These are phyloP conservation scores for Apeltes quadracus DNA, from an alignment of 2,113 vertebrate species.

Conservation along the genomic window DNA sequence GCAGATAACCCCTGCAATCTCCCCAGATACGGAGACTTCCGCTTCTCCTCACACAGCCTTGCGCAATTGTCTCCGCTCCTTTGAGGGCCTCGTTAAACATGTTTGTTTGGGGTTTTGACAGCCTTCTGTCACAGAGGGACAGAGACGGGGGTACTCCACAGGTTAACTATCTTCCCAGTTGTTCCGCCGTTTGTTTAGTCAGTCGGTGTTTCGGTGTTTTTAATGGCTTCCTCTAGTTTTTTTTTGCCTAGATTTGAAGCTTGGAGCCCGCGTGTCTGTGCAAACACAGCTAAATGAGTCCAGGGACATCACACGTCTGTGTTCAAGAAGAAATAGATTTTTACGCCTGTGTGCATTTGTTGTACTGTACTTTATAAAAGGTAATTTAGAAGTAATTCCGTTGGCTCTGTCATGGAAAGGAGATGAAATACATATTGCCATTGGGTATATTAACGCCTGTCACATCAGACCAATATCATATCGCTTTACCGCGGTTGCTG, in stretches of 20 bases:
- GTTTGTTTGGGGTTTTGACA: conserved; percentile 80
- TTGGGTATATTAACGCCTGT: conserved; percentile 73
- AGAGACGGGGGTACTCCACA: conserved; percentile 49
- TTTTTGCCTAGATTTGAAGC: conserved; percentile 42
- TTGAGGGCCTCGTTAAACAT: conserved; percentile 77
- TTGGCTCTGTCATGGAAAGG: conserved; percentile 67
- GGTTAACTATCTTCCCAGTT: conserved; percentile 58
- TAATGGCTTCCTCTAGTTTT: conserved; percentile 69
- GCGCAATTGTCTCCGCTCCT: conserved; percentile 68
- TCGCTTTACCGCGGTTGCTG: conserved; percentile 51
- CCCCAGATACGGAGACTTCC: conserved; percentile 62
- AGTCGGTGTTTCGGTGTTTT: conserved; percentile 60
- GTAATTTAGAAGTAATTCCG: conserved; percentile 71
- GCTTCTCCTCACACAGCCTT: conserved; percentile 53
- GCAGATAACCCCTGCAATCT: conserved; percentile 76
- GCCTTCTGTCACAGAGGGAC: conserved; percentile 64
- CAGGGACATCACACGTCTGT: conserved; percentile 54
- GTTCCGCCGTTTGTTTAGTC: conserved; percentile 65
- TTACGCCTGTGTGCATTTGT: conserved; percentile 19
- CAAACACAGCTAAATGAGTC: conserved; percentile 53
- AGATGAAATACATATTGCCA: conserved; percentile 72
- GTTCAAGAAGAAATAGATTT: conserved; percentile 49
- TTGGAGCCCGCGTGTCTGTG: conserved; percentile 47
- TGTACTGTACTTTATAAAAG: conserved; percentile 59
- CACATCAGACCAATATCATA: conserved; percentile 66